Evolutionary conservation across 2,797 vertebrate genomes (phyloP).

Genomic region (Delichon dasypus): DNA sequence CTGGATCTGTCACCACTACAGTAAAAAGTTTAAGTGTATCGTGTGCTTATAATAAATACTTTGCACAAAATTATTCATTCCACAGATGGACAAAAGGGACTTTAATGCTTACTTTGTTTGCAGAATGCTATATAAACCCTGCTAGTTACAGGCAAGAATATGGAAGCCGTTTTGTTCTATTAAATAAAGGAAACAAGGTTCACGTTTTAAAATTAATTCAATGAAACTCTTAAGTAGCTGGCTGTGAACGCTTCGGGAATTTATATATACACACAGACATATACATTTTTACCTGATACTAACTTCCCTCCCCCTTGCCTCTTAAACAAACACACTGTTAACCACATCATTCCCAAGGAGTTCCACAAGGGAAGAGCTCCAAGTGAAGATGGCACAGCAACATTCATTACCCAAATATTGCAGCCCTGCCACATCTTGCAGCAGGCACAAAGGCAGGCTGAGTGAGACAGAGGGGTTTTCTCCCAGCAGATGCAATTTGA

Average conservation of each 20-base stretch:
- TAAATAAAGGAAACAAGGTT: constrained; percentile 78
- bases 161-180: constrained; percentile 76
- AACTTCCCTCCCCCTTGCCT: constrained; percentile 28
- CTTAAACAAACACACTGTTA: constrained; percentile 67
- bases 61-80: constrained; percentile 76
- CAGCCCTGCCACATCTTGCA: not conserved
- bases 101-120: constrained; percentile 75
- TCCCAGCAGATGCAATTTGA: not conserved
- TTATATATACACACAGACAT: constrained; percentile 42
- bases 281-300: constrained; percentile 61
- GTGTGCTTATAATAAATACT: constrained; percentile 76
- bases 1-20: constrained; percentile 78
- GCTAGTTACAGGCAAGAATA: constrained; percentile 68
- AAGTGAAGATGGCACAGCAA: not conserved
- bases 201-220: constrained; percentile 78
- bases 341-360: constrained; percentile 47
- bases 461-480: not conserved
- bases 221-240: constrained; percentile 75
- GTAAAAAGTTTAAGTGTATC: constrained; percentile 72
- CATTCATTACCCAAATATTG: not conserved
- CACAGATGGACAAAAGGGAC: constrained; percentile 67
- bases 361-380: not conserved
- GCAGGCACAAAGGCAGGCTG: not conserved
- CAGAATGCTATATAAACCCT: constrained; percentile 62
- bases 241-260: constrained; percentile 67